Evolutionary conservation across 2,888 invertebrate species (phyloP), one percentile per base, ranked within the genome.

Genomic region (Osmoderma eremita): DNA sequence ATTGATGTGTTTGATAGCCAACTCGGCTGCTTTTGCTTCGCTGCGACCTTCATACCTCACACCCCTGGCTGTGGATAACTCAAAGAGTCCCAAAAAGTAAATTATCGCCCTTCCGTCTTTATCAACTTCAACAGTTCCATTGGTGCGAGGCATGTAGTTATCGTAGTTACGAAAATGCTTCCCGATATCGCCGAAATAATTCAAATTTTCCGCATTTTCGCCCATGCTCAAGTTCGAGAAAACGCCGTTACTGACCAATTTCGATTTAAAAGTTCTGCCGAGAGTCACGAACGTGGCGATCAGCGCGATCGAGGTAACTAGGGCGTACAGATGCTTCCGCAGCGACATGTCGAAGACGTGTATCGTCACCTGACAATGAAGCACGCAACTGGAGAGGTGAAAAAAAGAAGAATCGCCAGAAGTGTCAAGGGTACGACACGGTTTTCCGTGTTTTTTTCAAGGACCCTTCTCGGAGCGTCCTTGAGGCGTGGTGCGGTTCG

Each of bases 1-100:
- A 83, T 95, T 95, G 76, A 95, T 90, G 75, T 93, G 92, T 67
- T 88, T 85, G 51, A 95, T 89, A 0, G 95, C 95, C 75, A 94
- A 84, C 75, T 85, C 85, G 0, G 95, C 95, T 0, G 94, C 94
- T 10, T 88, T 87, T 75, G 92, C 83, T 78, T 93, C 93, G 66
- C 91, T 91, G 6, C 85, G 83, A 0, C 93, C 92, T 72, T 92
- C 90, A 50, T 85, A 84, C 67, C 92, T 84, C 0, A 86, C 86
- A 1, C 89, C 88, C 8, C 86, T 85, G 67, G 84, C 83, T 1
- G 88, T 87, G 6, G 90, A 90, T 76, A 94, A 82, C 83, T 93
- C 94, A 79, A 94, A 94, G 18, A 94, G 86, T 0, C 93, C 94
- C 75, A 93, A 85, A 70, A 94, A 75, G 65, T 78, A 76, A 48